phyloP scores from a whole-genome alignment of 2,888 invertebrate genomes.

The Carpatolechia fugitivella region DNA sequence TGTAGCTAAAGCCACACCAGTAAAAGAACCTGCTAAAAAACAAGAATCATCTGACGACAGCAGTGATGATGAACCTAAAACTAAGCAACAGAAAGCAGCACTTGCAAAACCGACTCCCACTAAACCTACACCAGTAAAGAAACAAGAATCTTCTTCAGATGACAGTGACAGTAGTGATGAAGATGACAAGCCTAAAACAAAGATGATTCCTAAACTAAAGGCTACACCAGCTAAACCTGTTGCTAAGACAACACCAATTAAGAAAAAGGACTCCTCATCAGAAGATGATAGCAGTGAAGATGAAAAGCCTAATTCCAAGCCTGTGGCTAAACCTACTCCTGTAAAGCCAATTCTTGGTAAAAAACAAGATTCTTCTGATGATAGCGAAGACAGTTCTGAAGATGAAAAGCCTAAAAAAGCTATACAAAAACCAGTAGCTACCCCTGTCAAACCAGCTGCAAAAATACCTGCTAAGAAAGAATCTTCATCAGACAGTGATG shows the following conservation, averaged over 20 bases:
- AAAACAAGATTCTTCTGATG: slow-evolving; percentile 41
- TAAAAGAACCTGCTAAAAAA: slow-evolving; percentile 27
- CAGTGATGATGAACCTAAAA: slow-evolving; percentile 32
- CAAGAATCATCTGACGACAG: slow-evolving; percentile 42
- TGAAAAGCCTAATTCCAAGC: slow-evolving; percentile 40
- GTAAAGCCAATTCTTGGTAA: slow-evolving; percentile 26
- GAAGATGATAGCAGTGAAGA: slow-evolving; percentile 51
- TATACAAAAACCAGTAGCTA: slow-evolving; percentile 22
- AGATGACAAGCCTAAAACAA: slow-evolving; percentile 30
- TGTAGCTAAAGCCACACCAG: slow-evolving; percentile 34
- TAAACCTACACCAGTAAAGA: slow-evolving; percentile 31
- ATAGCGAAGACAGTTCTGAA: slow-evolving; percentile 39
- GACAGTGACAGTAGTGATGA: slow-evolving; percentile 40
- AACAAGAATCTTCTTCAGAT: slow-evolving; percentile 49
- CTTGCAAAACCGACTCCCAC: slow-evolving; percentile 11
- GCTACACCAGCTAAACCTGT: slow-evolving; percentile 28
- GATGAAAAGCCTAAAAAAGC: slow-evolving; percentile 43
- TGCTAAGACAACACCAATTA: slow-evolving; percentile 25
- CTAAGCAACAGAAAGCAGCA: slow-evolving; percentile 21
- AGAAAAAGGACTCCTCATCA: slow-evolving; percentile 25
- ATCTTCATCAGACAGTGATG: slow-evolving; percentile 49
- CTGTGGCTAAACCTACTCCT: slow-evolving; percentile 35
- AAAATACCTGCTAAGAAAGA: slow-evolving; percentile 44
- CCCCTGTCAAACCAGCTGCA: slow-evolving; percentile 28
- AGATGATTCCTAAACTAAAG: slow-evolving; percentile 22